Evolutionary conservation across 1,140 invertebrate species (phyloP).

Genomic region (Physella acuta): DNA sequence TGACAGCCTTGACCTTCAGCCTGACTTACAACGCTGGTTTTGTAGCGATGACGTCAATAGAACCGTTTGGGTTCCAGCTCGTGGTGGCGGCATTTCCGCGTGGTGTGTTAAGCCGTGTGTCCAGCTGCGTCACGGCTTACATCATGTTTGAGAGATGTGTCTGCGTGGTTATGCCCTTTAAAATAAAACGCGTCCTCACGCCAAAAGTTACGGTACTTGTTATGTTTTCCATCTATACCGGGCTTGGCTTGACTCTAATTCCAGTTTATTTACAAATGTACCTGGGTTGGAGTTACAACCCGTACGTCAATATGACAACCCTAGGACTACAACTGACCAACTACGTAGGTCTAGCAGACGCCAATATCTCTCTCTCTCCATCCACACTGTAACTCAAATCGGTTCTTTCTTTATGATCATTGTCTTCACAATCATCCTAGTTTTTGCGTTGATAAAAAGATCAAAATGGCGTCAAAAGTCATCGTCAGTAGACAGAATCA

Average conservation of each 20-base stretch:
- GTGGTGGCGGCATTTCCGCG: background rate
- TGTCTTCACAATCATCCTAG: constrained; percentile 7
- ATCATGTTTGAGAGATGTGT: constrained; percentile 6
- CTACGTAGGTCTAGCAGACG: background rate
- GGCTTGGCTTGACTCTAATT: background rate
- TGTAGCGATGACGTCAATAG: background rate
- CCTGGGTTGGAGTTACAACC: background rate
- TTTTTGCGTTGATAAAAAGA: background rate
- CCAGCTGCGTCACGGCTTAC: background rate
- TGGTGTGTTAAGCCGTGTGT: background rate
- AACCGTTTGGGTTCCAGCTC: background rate
- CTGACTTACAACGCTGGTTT: background rate
- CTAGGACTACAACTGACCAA: background rate
- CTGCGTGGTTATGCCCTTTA: background rate
- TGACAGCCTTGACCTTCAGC: background rate
- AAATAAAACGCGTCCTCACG: background rate
- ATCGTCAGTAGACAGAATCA: background rate
- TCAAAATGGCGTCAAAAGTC: background rate
- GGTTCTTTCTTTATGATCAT: constrained; percentile 11
- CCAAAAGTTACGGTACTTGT: background rate
- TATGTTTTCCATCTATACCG: background rate
- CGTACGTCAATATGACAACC: constrained; percentile 4
- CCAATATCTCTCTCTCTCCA: background rate
- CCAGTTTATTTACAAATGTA: background rate
- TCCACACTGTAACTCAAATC: constrained; percentile 1